Conservation (phyloP, 2,113 vertebrate genomes). For the Chaetura pelagica region DNA sequence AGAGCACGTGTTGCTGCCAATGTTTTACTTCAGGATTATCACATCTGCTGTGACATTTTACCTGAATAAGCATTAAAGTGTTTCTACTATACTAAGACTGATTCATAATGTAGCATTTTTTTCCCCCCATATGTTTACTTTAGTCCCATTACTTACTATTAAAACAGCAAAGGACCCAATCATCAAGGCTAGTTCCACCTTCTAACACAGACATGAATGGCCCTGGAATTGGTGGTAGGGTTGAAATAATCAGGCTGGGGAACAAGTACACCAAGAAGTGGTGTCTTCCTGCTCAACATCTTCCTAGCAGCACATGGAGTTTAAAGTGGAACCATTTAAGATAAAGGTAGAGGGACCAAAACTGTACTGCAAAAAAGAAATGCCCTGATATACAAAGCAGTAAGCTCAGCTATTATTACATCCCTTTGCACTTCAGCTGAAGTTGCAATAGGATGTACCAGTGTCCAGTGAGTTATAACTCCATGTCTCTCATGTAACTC, state of each 20-base stretch:
- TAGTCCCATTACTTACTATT: not conserved
- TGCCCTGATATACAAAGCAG: not conserved
- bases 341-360: not conserved
- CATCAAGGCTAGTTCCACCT: not conserved
- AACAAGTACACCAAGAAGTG: not conserved
- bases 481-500: not conserved
- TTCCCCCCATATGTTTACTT: not conserved
- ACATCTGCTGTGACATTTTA: not conserved
- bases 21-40: not conserved
- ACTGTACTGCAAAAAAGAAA: not conserved
- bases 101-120: not conserved
- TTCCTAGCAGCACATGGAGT: accelerated
- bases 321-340: not conserved
- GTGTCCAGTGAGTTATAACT: not conserved
- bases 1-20: not conserved
- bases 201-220: not conserved
- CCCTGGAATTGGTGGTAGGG: not conserved
- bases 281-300: not conserved
- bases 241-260: not conserved
- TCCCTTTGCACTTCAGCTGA: not conserved
- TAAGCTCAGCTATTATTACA: not conserved
- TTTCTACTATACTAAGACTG: not conserved
- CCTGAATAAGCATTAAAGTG: not conserved
- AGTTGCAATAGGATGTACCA: not conserved
- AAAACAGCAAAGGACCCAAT: not conserved